Conservation (phyloP, 2,888 invertebrate species). For the Idaea dimidiata region DNA sequence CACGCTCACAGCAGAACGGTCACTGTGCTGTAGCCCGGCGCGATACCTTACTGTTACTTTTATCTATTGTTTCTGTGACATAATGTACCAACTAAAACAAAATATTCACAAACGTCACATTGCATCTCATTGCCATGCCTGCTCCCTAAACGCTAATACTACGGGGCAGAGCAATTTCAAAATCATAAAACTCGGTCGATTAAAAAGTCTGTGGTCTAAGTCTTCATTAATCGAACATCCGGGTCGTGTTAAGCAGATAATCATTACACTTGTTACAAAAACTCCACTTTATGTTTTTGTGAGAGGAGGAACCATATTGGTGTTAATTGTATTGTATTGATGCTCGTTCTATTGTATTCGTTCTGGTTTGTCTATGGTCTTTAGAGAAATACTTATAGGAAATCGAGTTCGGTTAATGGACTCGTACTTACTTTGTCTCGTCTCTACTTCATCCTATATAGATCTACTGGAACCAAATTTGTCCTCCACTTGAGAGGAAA, state of each 20-base stretch:
- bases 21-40: too few species aligned
- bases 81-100: too few species aligned
- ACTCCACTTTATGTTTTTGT: slow-evolving; percentile 21
- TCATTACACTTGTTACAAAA: slow-evolving; percentile 19
- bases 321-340: slow-evolving; percentile 8
- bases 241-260: slow-evolving; percentile 22
- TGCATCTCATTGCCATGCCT: too few species aligned
- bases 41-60: too few species aligned
- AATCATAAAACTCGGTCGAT: neutral
- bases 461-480: too few species aligned
- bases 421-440: neutral
- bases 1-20: too few species aligned
- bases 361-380: neutral
- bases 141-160: neutral
- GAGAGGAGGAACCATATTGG: slow-evolving; percentile 17
- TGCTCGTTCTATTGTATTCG: neutral
- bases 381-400: neutral
- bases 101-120: too few species aligned
- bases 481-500: too few species aligned
- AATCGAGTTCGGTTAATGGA: neutral
- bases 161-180: neutral
- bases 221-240: slow-evolving; percentile 22
- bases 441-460: neutral
- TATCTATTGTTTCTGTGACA: too few species aligned
- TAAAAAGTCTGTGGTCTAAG: neutral